Percentiles rank a stretch among this genome's conserved stretches.
These are phyloP conservation scores for Homalodisca vitripennis DNA, from an alignment of 1,140 invertebrate species.

Conservation along the genomic window DNA sequence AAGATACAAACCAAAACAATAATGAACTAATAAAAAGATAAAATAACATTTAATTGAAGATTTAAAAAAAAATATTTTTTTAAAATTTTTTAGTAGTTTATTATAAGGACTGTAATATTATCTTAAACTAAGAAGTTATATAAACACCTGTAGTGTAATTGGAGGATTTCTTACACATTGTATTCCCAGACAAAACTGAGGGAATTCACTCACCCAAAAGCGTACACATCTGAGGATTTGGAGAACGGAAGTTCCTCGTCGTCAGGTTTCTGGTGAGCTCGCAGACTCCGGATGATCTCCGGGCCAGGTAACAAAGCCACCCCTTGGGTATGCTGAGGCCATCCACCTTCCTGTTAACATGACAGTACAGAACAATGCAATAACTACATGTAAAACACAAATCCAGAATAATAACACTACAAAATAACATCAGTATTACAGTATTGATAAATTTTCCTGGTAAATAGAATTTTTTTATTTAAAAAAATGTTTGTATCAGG, in stretches of 20 bases:
- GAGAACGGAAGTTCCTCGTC: slow-evolving; percentile 89
- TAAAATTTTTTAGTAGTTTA: too few relatives aligned
- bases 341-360: slow-evolving; percentile 61
- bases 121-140: too few relatives aligned
- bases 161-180: background rate
- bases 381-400: too few relatives aligned
- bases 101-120: too few relatives aligned
- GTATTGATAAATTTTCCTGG: background rate
- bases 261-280: slow-evolving; percentile 65
- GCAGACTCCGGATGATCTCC: slow-evolving; percentile 84
- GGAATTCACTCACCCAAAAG: slow-evolving; percentile 90
- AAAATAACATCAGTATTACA: background rate
- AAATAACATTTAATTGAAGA: too few relatives aligned
- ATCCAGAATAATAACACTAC: too few relatives aligned
- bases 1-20: too few relatives aligned
- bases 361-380: too few relatives aligned
- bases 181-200: too few relatives aligned
- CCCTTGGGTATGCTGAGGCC: slow-evolving; percentile 91
- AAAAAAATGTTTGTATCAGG: too few relatives aligned
- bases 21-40: too few relatives aligned
- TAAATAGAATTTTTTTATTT: background rate
- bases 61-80: too few relatives aligned
- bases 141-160: background rate
- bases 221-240: slow-evolving; percentile 91
- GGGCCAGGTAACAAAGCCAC: slow-evolving; percentile 98